Base-by-base conservation (phyloP, 2,113 vertebrate species). In the Hippocampus barbouri region DNA sequence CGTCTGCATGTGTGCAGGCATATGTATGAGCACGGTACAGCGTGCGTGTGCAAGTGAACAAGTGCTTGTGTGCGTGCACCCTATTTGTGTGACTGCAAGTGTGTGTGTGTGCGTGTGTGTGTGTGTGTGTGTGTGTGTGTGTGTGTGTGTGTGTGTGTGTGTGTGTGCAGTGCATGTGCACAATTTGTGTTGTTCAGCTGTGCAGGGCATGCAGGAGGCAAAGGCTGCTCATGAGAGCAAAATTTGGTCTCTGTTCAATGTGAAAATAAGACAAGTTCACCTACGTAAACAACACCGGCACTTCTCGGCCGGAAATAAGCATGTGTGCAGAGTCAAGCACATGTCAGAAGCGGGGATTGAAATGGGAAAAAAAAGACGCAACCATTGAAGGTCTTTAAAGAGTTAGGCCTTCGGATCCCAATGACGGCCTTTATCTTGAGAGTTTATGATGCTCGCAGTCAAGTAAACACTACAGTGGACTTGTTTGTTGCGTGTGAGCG, bases 401-500 rank as follows among this genome's bases (percentile, higher is more conserved):
- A 38, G 34, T 38, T 38, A 38, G 34, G 34, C 34, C 34, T 38
- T 38, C 34, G 14, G 23, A 61, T 6, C 34, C 34, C 59, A 61
- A 34, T 61, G 14, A 14, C 15, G 14, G 27, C 15, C 59, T 61
- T 59, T 61, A 30, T 34, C 27, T 7, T 4, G 12, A 18, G 15
- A 15, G 59, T 34, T 61, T 61, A 61, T 27, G 18, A 61, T 18
- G 27, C 27, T 61, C 27, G 23, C 25, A 66, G 20, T 16, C 45
- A 72, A 71, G 76, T 77, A 84, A 86, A 85, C 77, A 77, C 56
- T 6, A 72, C 27, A 61, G 27, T 8, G 15, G 1, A 2, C 49
- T 74, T 73, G 68, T 81, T 78, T 77, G 78, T 79, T 69, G 77
- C 49, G 45, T 78, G 74, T 87, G 76, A 89, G 88, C 78, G 14